A percentile compares a stretch with the other conserved stretches of the same genome.
Evolutionary conservation across 2,797 vertebrate species (phyloP).

Genomic region (Falco rusticolus): DNA sequence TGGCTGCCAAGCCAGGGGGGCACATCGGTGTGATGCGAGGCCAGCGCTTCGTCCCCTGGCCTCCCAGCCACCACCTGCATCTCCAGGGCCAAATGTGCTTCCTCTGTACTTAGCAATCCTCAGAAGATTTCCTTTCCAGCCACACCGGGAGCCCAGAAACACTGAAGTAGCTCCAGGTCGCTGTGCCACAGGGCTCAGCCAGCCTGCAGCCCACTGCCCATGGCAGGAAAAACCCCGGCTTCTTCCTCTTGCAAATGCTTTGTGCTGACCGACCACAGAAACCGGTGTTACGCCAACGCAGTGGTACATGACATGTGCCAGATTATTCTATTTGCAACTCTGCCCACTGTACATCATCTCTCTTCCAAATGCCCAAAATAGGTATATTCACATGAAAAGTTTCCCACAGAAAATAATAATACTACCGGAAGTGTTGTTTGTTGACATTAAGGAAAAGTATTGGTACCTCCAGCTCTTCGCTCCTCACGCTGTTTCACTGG

Average conservation of each 20-base stretch:
- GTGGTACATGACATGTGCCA: not conserved
- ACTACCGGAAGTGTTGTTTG: not conserved
- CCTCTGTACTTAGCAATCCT: not conserved
- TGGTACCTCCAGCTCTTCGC: not conserved
- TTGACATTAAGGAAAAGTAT: not conserved
- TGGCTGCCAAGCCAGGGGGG: not conserved
- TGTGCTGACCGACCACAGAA: not conserved
- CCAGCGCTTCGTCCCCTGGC: not conserved
- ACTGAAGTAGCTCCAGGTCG: too few species aligned
- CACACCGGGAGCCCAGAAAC: not conserved
- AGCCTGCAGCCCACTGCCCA: not conserved
- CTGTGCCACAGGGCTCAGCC: not conserved
- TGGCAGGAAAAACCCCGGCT: not conserved
- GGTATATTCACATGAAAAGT: not conserved
- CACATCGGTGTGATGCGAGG: not conserved
- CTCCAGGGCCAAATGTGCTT: not conserved
- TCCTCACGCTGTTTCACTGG: not conserved
- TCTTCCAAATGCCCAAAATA: not conserved
- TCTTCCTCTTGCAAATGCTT: not conserved
- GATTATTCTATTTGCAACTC: not conserved
- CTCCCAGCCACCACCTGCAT: not conserved
- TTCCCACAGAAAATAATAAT: not conserved
- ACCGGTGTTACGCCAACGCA: not conserved
- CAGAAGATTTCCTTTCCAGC: not conserved
- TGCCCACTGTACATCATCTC: not conserved